Conservation (phyloP, 37 sponge, comb jelly and placozoan species). For the Diacarnus erythraeanus region DNA sequence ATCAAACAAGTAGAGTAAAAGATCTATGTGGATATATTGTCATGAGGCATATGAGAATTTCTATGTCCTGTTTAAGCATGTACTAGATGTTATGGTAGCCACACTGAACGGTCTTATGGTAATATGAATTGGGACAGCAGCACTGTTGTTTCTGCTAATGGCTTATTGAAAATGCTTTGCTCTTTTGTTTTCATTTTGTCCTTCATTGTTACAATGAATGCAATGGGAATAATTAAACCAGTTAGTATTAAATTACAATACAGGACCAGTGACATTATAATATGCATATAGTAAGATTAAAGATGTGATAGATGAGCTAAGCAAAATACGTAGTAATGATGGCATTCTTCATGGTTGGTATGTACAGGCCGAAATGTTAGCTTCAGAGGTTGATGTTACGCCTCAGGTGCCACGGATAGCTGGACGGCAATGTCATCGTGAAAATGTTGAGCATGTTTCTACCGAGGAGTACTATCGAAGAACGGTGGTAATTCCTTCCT, state of each 20-base stretch:
- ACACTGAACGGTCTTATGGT: neutral
- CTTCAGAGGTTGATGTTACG: neutral
- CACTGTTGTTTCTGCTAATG: neutral
- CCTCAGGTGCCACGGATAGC: neutral
- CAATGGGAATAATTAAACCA: neutral
- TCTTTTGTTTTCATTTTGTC: neutral
- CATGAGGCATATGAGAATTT: too few relatives aligned
- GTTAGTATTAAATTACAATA: neutral
- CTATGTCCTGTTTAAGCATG: too few relatives aligned
- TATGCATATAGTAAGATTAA: neutral
- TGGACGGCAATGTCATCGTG: neutral
- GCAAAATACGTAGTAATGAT: neutral
- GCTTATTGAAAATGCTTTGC: neutral
- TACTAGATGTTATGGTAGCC: neutral
- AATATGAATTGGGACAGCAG: neutral
- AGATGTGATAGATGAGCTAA: neutral
- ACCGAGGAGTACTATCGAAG: neutral
- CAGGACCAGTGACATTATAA: neutral
- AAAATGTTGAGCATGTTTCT: neutral
- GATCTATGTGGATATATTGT: neutral
- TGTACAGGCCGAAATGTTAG: neutral
- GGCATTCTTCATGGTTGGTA: neutral
- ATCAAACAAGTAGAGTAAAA: neutral
- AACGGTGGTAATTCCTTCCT: neutral
- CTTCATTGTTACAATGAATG: neutral